phyloP scores from a whole-genome alignment of 2,888 invertebrate genomes.

The Meiosimyza decipiens region DNA sequence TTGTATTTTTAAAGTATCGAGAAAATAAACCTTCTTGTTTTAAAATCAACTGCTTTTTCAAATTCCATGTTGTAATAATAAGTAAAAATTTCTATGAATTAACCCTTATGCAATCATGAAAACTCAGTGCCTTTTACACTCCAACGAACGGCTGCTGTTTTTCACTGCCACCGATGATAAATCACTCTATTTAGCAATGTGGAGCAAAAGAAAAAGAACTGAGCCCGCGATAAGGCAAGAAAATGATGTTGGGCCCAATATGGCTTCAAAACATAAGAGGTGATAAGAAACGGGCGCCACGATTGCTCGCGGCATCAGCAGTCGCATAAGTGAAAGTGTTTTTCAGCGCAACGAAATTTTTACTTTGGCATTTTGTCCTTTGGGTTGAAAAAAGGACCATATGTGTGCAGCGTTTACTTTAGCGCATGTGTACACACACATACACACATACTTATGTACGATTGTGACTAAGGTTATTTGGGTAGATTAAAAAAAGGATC shows the following conservation, averaged over 20 bases:
- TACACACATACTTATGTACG: neutral
- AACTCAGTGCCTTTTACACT: too few species aligned
- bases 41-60: too few species aligned
- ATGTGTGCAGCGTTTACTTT: too few species aligned
- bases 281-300: conserved; percentile 39
- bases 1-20: too few species aligned
- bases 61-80: too few species aligned
- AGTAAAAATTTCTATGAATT: too few species aligned
- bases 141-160: conserved; percentile 3
- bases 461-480: neutral
- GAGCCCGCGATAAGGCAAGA: conserved; percentile 39
- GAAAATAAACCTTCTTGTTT: too few species aligned
- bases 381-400: too few species aligned
- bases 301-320: conserved; percentile 43
- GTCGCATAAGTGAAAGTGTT: conserved; percentile 45
- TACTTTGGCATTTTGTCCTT: too few species aligned
- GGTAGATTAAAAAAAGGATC: conserved; percentile 37
- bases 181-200: conserved; percentile 16
- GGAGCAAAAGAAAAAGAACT: conserved; percentile 24
- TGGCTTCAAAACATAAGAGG: neutral
- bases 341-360: conserved; percentile 42
- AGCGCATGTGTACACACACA: too few species aligned
- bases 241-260: conserved; percentile 4
- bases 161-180: conserved; percentile 38
- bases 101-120: too few species aligned